Evolutionary conservation across 2,888 invertebrate genomes (phyloP).

Genomic region (Agrotis puta): DNA sequence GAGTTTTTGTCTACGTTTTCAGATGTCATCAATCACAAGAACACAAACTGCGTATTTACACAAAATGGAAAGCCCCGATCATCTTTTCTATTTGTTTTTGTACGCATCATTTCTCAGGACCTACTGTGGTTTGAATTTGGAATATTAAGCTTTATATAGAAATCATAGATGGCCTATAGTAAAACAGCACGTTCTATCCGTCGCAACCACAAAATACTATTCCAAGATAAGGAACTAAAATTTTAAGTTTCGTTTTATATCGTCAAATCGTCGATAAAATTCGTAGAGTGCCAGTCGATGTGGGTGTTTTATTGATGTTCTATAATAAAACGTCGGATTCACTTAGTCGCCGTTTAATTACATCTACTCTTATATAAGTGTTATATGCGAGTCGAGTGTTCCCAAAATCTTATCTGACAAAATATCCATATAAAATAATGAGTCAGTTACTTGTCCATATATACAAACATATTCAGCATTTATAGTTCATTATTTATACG

Average conservation of each 20-base stretch:
- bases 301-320: slow-evolving; percentile 75
- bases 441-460: background rate
- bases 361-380: slow-evolving; percentile 33
- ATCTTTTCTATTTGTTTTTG: slow-evolving; percentile 37
- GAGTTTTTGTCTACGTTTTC: slow-evolving; percentile 48
- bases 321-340: slow-evolving; percentile 71
- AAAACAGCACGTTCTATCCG: slow-evolving; percentile 22
- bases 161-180: background rate
- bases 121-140: background rate
- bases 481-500: no score
- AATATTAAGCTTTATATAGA: background rate
- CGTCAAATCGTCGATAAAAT: slow-evolving; percentile 74
- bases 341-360: slow-evolving; percentile 67
- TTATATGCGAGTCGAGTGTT: slow-evolving; percentile 22
- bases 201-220: slow-evolving; percentile 60
- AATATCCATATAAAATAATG: slow-evolving; percentile 6
- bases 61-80: slow-evolving; percentile 29
- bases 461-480: background rate
- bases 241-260: slow-evolving; percentile 66
- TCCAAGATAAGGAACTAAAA: slow-evolving; percentile 69
- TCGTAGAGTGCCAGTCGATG: slow-evolving; percentile 62
- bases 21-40: slow-evolving; percentile 43
- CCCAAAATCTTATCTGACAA: slow-evolving; percentile 17
- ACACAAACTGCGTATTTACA: slow-evolving; percentile 42
- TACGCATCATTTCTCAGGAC: slow-evolving; percentile 29